A percentile compares a stretch with the other conserved stretches of the same genome.
Conservation (phyloP, 2,797 vertebrate genomes). For the Hoplostethus atlanticus region DNA sequence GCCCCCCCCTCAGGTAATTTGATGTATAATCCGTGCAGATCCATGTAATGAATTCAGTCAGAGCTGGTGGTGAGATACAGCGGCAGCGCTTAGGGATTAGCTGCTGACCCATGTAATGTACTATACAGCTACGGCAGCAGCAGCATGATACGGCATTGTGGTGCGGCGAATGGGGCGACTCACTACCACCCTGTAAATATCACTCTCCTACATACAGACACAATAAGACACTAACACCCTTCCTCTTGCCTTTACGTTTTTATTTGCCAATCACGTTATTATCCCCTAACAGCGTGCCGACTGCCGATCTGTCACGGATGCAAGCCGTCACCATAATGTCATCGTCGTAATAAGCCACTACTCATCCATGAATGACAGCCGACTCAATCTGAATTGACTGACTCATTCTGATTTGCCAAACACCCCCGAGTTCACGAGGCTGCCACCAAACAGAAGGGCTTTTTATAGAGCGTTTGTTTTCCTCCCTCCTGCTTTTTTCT, state of each 20-base stretch:
- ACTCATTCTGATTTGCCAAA: constrained; percentile 69
- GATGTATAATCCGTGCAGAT: not conserved
- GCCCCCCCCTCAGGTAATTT: no score
- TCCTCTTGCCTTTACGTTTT: constrained; percentile 31
- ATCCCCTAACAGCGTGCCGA: constrained; percentile 45
- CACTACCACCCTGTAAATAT: constrained; percentile 7
- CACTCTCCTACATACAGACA: not conserved
- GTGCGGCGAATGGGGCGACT: not conserved
- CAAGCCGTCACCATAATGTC: constrained; percentile 58
- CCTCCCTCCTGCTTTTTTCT: constrained; percentile 16
- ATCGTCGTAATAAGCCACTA: constrained; percentile 68
- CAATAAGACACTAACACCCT: constrained; percentile 25
- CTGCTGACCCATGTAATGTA: constrained; percentile 14
- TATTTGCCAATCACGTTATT: constrained; percentile 71
- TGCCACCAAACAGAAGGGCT: constrained; percentile 50
- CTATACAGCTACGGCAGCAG: constrained; percentile 6
- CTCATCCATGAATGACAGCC: constrained; percentile 76
- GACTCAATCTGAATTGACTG: constrained; percentile 72
- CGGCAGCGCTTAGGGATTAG: constrained; percentile 2
- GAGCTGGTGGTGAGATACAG: not conserved
- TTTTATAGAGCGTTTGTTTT: constrained; percentile 59
- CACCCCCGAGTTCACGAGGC: constrained; percentile 41
- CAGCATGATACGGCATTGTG: no score
- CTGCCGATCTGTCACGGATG: constrained; percentile 65
- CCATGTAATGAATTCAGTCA: not conserved